Percentiles rank a stretch among this genome's conserved stretches.
These are phyloP conservation scores for Altica lythri DNA, from an alignment of 2,888 invertebrate genomes.

Conservation along the genomic window DNA sequence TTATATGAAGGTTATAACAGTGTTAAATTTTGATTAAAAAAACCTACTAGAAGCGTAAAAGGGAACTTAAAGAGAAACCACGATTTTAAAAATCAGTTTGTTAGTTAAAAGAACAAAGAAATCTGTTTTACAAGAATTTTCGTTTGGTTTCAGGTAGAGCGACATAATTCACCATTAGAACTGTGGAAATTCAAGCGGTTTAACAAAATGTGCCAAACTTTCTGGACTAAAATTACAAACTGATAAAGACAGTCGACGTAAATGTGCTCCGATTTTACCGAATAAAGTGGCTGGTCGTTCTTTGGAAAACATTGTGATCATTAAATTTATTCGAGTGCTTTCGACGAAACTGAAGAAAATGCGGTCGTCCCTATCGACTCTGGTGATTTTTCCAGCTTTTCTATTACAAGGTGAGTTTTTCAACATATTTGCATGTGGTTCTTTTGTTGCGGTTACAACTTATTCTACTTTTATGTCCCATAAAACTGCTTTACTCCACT, in stretches of 20 bases:
- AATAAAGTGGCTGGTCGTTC: slow-evolving; percentile 25
- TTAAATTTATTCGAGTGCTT: slow-evolving; percentile 24
- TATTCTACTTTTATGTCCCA: slow-evolving; percentile 24
- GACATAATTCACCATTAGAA: slow-evolving; percentile 7
- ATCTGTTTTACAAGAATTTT: neutral
- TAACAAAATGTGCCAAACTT: slow-evolving; percentile 29
- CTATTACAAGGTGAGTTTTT: slow-evolving; percentile 30
- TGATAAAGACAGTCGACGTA: slow-evolving; percentile 21
- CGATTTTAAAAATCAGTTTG: no score
- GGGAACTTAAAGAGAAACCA: no score
- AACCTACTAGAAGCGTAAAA: no score
- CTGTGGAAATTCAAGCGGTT: slow-evolving; percentile 7
- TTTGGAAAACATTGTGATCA: slow-evolving; percentile 22
- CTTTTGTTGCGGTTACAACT: slow-evolving; percentile 23
- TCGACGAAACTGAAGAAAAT: slow-evolving; percentile 21
- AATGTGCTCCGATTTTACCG: slow-evolving; percentile 24
- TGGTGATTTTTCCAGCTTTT: slow-evolving; percentile 30
- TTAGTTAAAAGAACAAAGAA: slow-evolving; percentile 1
- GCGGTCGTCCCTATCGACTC: slow-evolving; percentile 20
- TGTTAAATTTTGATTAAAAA: no score
- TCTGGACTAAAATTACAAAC: slow-evolving; percentile 9
- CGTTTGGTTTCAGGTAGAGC: slow-evolving; percentile 16
- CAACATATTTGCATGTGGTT: slow-evolving; percentile 23
- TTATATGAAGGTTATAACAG: no score
- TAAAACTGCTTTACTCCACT: slow-evolving; percentile 20